Percentiles rank a stretch among this genome's conserved stretches.
phyloP scores from a whole-genome alignment of 2,797 vertebrate species.

The Tauraco hartlaubi region DNA sequence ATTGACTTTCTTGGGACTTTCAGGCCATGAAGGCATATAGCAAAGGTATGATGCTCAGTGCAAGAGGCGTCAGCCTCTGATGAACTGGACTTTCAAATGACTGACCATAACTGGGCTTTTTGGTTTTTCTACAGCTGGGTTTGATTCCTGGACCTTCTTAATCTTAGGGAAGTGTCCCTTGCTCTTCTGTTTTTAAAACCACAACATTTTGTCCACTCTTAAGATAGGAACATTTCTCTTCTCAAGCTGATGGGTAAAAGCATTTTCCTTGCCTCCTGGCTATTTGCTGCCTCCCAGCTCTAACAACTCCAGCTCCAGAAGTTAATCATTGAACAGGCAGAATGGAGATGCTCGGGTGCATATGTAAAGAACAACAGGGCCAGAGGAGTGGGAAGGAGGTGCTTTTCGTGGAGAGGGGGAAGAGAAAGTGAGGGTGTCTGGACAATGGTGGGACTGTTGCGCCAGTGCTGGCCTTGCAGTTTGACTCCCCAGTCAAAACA shows the following conservation, averaged over 20 bases:
- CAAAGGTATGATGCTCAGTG: not conserved
- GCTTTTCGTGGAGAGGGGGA: not conserved
- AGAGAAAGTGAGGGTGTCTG: not conserved
- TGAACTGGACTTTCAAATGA: not conserved
- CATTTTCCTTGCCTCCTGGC: not conserved
- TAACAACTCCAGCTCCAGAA: not conserved
- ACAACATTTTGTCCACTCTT: not conserved
- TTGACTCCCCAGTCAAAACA: conserved; percentile 62
- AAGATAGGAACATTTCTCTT: not conserved
- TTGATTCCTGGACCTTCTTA: not conserved
- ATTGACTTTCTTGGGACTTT: not conserved
- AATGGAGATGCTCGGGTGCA: not conserved
- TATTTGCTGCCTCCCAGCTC: not conserved
- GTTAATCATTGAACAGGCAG: conserved; percentile 36
- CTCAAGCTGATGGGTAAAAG: not conserved
- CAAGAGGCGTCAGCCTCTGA: not conserved
- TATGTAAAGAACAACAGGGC: not conserved
- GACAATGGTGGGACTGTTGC: not conserved
- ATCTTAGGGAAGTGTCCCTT: not conserved
- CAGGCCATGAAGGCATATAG: not conserved
- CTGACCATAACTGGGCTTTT: not conserved
- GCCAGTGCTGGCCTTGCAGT: conserved; percentile 58
- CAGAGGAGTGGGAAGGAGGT: not conserved
- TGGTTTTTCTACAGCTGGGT: not conserved
- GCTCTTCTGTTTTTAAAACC: not conserved